Evolutionary conservation across 2,113 vertebrate species (phyloP), one percentile per base, ranked within the genome.

Genomic region (Diadophis punctatus): DNA sequence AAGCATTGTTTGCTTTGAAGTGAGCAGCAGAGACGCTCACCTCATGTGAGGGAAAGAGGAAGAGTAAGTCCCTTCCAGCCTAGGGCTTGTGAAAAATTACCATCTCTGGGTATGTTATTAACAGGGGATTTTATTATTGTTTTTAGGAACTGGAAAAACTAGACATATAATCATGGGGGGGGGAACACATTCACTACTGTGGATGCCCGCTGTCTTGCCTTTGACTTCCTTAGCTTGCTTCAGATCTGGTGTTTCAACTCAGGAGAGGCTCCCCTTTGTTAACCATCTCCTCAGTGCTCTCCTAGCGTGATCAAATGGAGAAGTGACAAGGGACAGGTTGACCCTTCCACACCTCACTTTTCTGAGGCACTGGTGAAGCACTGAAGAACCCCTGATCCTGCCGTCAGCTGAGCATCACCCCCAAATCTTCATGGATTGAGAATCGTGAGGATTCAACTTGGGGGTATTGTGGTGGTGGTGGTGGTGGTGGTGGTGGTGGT

Each of bases 21-120:
- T 88, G 52, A 55, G 0, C 23, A 51, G 20, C n/a, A 60, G 30
- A 30, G 63, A 53, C 46, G 11, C 12, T 30, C 43, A 68, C 63
- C 34, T 88, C 91, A 3, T 87, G 90, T 49, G 80, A 80, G 49
- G 88, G 39, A 80, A 90, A 55, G 91, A 85, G 93, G n/a, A 84
- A 84, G 8, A 30, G 3, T 22, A 85, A 16, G 3, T 30, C 6
- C 27, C 84, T 60, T 85, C 0, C 88, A 39, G 51, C 9, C 14
- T 34, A 49, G 80, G 9, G 27, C n/a, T 5, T 6, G 88, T 14
- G 93, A 86, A 56, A 30, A 93, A 93, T 92, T 8, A 39, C 30
- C 91, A 0, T 86, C 84, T 90, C 49, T 87, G 91, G 80, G 25
- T 94, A 91, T 92, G 60, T 94, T 94, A 90, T 51, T 95, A 92